Percentiles rank a stretch among this genome's conserved stretches.
phyloP scores from a whole-genome alignment of 2,888 invertebrate species.

The Parnassius mnemosyne region DNA sequence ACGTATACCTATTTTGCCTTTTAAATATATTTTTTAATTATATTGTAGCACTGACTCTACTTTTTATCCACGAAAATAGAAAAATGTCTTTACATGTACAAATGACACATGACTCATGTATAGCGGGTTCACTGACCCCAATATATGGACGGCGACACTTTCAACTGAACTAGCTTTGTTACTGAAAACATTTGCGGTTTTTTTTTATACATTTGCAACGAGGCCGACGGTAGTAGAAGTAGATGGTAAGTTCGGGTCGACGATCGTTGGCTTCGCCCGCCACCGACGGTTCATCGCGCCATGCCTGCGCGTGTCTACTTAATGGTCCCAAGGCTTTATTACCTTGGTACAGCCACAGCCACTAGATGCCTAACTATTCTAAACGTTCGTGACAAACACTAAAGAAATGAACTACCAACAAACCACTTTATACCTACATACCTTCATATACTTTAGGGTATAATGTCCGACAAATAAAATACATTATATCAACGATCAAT shows the following conservation, averaged over 20 bases:
- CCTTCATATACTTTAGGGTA: not conserved
- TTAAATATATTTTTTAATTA: too few species aligned
- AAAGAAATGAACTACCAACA: conserved; percentile 2
- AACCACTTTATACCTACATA: not conserved
- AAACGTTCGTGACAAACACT: not conserved
- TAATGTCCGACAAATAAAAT: not conserved
- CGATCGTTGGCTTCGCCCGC: conserved; percentile 1
- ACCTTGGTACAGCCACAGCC: not conserved
- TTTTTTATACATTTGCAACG: not conserved
- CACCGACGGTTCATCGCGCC: conserved; percentile 1
- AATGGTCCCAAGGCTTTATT: not conserved
- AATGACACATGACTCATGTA: too few species aligned
- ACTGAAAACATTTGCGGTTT: not conserved
- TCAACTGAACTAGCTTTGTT: too few species aligned
- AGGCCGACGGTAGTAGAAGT: not conserved
- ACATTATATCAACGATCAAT: conserved; percentile 10
- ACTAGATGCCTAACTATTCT: not conserved
- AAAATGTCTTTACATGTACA: too few species aligned
- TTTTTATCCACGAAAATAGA: too few species aligned
- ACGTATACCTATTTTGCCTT: too few species aligned
- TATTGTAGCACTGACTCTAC: too few species aligned
- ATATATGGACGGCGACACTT: too few species aligned
- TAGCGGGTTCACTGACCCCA: too few species aligned
- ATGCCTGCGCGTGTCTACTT: conserved; percentile 2
- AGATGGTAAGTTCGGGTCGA: conserved; percentile 7